phyloP scores from a whole-genome alignment of 2,113 vertebrate species.

The Dicrurus megarhynchus region DNA sequence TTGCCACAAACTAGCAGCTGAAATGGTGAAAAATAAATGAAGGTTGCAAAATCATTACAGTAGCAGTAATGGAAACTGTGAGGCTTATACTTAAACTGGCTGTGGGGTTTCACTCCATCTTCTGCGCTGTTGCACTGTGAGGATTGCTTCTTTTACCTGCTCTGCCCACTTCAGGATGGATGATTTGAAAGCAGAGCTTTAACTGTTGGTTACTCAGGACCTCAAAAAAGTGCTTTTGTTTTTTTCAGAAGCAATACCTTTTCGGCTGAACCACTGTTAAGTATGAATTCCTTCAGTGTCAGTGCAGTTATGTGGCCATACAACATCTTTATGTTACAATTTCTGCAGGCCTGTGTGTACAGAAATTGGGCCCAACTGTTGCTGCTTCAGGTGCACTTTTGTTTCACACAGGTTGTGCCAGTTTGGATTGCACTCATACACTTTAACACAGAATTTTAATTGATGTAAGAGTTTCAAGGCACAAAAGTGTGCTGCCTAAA shows the following conservation, averaged over 20 bases:
- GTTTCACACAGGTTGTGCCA: background rate
- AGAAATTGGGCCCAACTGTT: background rate
- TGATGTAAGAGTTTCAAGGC: background rate
- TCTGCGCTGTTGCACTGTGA: background rate
- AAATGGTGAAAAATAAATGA: conserved; percentile 12
- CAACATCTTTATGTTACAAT: accelerated
- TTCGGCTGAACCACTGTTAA: background rate
- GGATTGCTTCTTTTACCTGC: background rate
- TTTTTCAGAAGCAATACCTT: background rate
- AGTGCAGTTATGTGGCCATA: background rate
- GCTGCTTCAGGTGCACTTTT: background rate
- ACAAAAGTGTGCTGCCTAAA: background rate
- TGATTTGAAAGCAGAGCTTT: background rate
- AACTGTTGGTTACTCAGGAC: background rate
- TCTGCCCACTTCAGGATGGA: background rate
- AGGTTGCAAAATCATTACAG: conserved; percentile 7
- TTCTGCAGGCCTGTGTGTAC: background rate
- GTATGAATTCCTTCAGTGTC: background rate
- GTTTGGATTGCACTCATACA: background rate
- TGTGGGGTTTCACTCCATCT: background rate
- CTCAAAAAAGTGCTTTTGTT: background rate
- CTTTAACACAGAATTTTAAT: background rate
- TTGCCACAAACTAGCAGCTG: conserved; percentile 1
- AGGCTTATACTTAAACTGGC: background rate
- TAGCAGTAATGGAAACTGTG: conserved; percentile 27